A percentile compares a stretch with the other conserved stretches of the same genome.
Conservation (phyloP, 2,888 invertebrate species). For the Globia sparganii region DNA sequence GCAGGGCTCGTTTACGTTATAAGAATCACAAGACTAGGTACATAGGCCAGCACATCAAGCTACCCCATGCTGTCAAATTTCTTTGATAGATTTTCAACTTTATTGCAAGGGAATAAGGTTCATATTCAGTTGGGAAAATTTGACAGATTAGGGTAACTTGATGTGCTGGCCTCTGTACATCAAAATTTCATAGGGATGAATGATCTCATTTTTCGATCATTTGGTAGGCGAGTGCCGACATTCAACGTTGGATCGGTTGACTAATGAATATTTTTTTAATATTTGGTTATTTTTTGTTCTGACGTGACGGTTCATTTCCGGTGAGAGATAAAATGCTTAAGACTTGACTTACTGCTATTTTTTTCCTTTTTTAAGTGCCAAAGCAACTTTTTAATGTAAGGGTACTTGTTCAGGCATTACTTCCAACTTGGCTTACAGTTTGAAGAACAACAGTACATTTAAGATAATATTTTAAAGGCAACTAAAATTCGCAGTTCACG, state of each 20-base stretch:
- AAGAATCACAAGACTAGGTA: too few relatives aligned
- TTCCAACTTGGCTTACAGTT: conserved; percentile 47
- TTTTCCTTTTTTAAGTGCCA: not conserved
- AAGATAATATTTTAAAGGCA: conserved; percentile 36
- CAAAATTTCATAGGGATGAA: not conserved
- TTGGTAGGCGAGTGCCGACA: not conserved
- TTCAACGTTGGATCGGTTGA: not conserved
- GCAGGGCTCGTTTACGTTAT: too few relatives aligned
- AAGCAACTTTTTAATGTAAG: conserved; percentile 44
- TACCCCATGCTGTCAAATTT: too few relatives aligned
- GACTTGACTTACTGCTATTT: not conserved
- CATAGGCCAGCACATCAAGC: too few relatives aligned
- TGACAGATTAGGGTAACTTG: too few relatives aligned
- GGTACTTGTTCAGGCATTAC: conserved; percentile 24
- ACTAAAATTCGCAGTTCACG: conserved; percentile 12
- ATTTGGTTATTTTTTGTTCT: not conserved
- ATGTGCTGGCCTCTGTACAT: too few relatives aligned
- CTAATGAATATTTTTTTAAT: not conserved
- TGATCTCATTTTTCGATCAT: not conserved
- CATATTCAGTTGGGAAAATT: too few relatives aligned
- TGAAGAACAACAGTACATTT: conserved; percentile 47
- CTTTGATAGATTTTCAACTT: too few relatives aligned
- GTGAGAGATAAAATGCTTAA: not conserved
- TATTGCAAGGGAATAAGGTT: too few relatives aligned
- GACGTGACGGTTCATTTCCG: not conserved